Evolutionary conservation across 2,888 invertebrate genomes (phyloP), one percentile per base, ranked within the genome.

Genomic region (Drosophila prolongata): DNA sequence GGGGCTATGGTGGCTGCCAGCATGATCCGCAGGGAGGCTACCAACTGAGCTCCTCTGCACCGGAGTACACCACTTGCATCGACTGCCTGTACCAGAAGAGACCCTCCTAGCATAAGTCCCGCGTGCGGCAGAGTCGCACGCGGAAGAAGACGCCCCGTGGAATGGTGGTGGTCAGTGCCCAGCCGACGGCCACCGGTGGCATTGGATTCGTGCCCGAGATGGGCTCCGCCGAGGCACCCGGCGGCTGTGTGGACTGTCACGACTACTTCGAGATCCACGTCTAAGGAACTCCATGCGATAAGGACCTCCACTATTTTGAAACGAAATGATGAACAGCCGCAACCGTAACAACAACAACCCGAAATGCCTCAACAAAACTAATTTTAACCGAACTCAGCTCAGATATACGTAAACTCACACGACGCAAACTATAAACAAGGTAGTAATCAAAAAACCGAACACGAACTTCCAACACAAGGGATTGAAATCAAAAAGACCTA

Each of bases 31-130:
- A 72, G 66, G 69, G 58, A 8, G 34, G 57, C 43, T 78, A 85
- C 93, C 84, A 89, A 69, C 61, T 90, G 16, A 90, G 90, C 77
- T 90, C 90, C 11, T 90, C 90, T 42, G 93, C 94, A 13, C 94
- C 95, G 61, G 95, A 95, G 76, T 94, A 95, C 66, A 95, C 95
- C 50, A 95, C 95, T 30, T 96, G 95, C 92, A 95, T 95, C 80
- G 95, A 95, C 89, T 96, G 95, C 89, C 94, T 95, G 91, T 94
- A 95, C 46, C 95, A 95, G 65, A 93, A 93, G 78, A 93, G 94
- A 91, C 93, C 93, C 79, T 94, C 94, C 94, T 94, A 95, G 94
- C 94, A 95, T 93, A 95, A 93, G 94, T 94, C 93, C 93, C 92
- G 93, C 91, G 92, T 92, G 87, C 93, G 91, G 79, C 94, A 93